Base-by-base conservation (phyloP, 2,888 invertebrate genomes). In the Parnassius apollo region DNA sequence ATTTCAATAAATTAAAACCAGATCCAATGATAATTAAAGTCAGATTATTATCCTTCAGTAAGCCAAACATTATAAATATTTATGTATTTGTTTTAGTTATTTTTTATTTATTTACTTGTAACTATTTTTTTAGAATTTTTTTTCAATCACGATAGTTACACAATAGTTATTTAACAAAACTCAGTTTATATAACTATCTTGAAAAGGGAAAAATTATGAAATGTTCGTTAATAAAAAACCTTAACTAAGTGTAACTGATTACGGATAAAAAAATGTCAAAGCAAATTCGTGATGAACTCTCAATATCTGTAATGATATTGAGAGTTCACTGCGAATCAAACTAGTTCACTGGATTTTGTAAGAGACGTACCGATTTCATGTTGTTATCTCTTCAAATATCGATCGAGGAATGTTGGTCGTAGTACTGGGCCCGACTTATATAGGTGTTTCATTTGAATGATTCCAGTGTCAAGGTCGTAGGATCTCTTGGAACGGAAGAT, bases 321-420 rank as follows among this genome's bases (percentile, higher is more conserved):
- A 18, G 18, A 18, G 18, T 18, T 18, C 18, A 18, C 18, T 1
- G 18, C 18, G 18, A 18, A 46, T 45, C 49, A 10, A 35, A 56
- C 22, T 42, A 49, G 57, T 53, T 57, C 57, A 48, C 22, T 51
- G 13, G n/a, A 58, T 50, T 48, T 65, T 56, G 11, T 18, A n/a
- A 42, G 12, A 46, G 55, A 86, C 88, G 77, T 82, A 91, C 90
- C 90, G 84, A 80, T 86, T 89, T 81, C 90, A 91, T 91, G 86
- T 77, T 88, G 86, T 67, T 80, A 74, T 70, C 76, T 72, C 72
- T 71, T 73, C 77, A 71, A 76, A 69, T 73, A 77, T 77, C 77
- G 75, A 74, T 76, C 71, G 71, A 73, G 73, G 85, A 88, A 85
- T 90, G 88, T 75, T 78, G 76, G 70, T 73, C 67, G 70, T 62